Evolutionary conservation across 2,113 vertebrate genomes (phyloP).

Genomic region (Pyrgilauda ruficollis): DNA sequence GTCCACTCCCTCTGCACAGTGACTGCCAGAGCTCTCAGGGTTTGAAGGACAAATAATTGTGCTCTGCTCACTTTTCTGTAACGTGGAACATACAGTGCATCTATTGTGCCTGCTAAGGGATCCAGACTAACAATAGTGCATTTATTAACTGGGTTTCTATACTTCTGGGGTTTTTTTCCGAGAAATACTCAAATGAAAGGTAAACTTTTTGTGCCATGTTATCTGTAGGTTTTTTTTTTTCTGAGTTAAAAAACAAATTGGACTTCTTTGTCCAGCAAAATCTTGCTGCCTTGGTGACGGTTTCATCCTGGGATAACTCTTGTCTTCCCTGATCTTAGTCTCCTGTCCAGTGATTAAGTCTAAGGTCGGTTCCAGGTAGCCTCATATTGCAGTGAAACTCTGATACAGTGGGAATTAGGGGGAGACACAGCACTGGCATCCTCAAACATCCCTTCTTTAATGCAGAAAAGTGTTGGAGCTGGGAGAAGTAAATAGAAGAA

Average conservation of each 20-base stretch:
- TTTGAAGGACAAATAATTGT: conserved; percentile 22
- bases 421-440: not conserved
- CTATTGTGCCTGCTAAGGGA: not conserved
- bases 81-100: not conserved
- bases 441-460: not conserved
- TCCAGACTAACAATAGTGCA: not conserved
- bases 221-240: not conserved
- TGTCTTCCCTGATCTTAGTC: not conserved
- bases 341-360: not conserved
- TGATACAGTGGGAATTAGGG: not conserved
- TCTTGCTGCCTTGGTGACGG: not conserved
- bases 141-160: not conserved
- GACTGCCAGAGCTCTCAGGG: not conserved
- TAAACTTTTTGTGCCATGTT: not conserved
- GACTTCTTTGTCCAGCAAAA: not conserved
- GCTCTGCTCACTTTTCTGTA: not conserved
- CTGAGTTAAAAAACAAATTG: not conserved
- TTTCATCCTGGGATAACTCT: not conserved
- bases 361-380: not conserved
- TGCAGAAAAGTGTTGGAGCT: not conserved
- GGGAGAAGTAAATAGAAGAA: not conserved
- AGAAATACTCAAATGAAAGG: not conserved
- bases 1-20: not conserved
- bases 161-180: not conserved
- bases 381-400: not conserved